A percentile compares a stretch with the other conserved stretches of the same genome.
Conservation (phyloP, 2,888 invertebrate genomes). For the Catocala fraxini region DNA sequence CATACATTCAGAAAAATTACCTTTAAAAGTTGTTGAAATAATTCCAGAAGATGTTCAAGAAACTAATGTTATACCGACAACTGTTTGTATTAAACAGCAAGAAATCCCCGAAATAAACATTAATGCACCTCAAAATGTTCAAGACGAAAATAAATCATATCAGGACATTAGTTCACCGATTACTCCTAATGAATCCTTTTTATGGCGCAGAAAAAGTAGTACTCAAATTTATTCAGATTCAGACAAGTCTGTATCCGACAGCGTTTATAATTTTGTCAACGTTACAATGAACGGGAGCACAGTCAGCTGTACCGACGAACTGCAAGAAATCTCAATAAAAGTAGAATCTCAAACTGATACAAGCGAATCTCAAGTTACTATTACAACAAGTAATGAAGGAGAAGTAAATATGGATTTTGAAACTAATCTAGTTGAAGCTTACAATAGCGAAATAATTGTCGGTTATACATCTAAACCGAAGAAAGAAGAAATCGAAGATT, state of each 20-base stretch:
- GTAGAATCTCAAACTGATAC: conserved; percentile 63
- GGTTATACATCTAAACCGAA: conserved; percentile 72
- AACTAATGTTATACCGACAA: conserved; percentile 37
- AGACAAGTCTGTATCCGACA: conserved; percentile 72
- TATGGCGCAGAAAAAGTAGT: conserved; percentile 87
- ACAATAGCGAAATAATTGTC: conserved; percentile 77
- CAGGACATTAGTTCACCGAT: conserved; percentile 74
- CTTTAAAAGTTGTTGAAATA: conserved; percentile 80
- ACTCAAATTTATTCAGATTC: conserved; percentile 77
- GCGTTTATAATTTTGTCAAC: conserved; percentile 72
- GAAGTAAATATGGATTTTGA: conserved; percentile 77
- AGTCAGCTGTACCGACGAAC: conserved; percentile 56
- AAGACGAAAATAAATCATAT: conserved; percentile 55
- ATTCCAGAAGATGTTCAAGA: conserved; percentile 80
- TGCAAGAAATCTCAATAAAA: conserved; percentile 53
- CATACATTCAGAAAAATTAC: conserved; percentile 79
- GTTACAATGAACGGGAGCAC: conserved; percentile 66
- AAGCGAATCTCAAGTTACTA: conserved; percentile 63
- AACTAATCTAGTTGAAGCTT: conserved; percentile 80
- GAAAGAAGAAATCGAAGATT: conserved; percentile 71
- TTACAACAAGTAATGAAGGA: conserved; percentile 55
- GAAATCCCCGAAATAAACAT: conserved; percentile 34
- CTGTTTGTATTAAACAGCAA: conserved; percentile 33
- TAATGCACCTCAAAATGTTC: conserved; percentile 29
- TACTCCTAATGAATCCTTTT: conserved; percentile 90